Conservation (phyloP, 2,888 invertebrate species). For the Chrysolina haemoptera region DNA sequence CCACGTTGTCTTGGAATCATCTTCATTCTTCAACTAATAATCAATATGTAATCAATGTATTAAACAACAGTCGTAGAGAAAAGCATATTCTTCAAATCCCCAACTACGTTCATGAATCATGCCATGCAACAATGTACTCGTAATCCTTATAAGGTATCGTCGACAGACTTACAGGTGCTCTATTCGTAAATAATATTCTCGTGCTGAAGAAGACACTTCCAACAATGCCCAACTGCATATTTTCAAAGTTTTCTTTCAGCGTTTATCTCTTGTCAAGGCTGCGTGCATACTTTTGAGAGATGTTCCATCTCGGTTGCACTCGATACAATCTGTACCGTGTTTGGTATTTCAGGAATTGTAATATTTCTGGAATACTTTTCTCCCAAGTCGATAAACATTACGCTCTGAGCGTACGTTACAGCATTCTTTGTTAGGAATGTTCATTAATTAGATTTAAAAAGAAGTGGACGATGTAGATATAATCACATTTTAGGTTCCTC, state of each 20-base stretch:
- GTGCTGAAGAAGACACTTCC: constrained; percentile 44
- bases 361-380: constrained; percentile 17
- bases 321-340: constrained; percentile 3
- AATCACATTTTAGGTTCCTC: not conserved
- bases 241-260: constrained; percentile 24
- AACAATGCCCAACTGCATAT: constrained; percentile 40
- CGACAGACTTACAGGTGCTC: constrained; percentile 35
- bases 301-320: constrained; percentile 13
- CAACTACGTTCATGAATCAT: not conserved
- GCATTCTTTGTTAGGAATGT: constrained; percentile 8
- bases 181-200: constrained; percentile 43
- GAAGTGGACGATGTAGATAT: not conserved
- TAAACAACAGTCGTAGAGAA: too few relatives aligned
- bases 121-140: too few relatives aligned
- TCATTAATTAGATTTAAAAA: constrained; percentile 7
- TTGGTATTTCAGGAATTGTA: constrained; percentile 16
- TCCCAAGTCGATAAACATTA: constrained; percentile 15
- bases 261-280: constrained; percentile 32
- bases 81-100: not conserved
- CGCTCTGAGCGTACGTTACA: not conserved
- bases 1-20: too few relatives aligned
- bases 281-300: constrained; percentile 27
- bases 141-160: constrained; percentile 36
- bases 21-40: too few relatives aligned
- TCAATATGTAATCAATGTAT: too few relatives aligned